phyloP scores from a whole-genome alignment of 2,797 vertebrate species.

The Euphonia xanthogaster region DNA sequence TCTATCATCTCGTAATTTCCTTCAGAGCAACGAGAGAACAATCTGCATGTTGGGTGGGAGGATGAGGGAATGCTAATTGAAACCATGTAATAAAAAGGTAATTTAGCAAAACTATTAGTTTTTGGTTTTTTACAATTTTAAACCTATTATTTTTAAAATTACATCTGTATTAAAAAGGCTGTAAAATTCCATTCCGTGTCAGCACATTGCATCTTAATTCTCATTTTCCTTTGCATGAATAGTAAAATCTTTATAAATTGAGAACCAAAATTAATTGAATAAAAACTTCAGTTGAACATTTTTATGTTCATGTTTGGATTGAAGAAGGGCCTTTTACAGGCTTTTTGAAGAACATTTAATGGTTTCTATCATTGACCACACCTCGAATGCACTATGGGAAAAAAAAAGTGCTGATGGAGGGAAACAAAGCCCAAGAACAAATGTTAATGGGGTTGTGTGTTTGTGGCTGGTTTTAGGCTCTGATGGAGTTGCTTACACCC shows the following conservation, averaged over 20 bases:
- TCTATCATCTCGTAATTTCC: slow-evolving; percentile 58
- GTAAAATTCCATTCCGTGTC: slow-evolving; percentile 67
- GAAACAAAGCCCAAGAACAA: not conserved
- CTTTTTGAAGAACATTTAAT: not conserved
- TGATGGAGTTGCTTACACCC: not conserved
- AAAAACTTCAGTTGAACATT: slow-evolving; percentile 62
- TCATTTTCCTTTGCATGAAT: slow-evolving; percentile 71
- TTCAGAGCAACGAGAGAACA: slow-evolving; percentile 36
- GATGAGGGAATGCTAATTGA: slow-evolving; percentile 67
- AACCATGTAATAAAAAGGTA: slow-evolving; percentile 71
- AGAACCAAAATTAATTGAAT: slow-evolving; percentile 74
- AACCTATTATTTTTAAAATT: slow-evolving; percentile 75
- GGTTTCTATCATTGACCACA: not conserved
- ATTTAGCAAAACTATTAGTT: slow-evolving; percentile 71
- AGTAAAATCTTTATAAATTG: slow-evolving; percentile 72
- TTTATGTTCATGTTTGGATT: slow-evolving; percentile 67
- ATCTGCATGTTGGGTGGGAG: slow-evolving; percentile 53
- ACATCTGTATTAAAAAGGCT: slow-evolving; percentile 70
- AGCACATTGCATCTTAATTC: slow-evolving; percentile 61
- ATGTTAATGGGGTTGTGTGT: not conserved
- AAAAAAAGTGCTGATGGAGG: slow-evolving; percentile 22
- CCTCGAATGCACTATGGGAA: not conserved
- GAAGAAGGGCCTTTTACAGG: not conserved
- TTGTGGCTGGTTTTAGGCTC: not conserved
- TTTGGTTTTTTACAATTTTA: slow-evolving; percentile 66